Percentiles rank a stretch among this genome's conserved stretches.
Evolutionary conservation across 2,797 vertebrate genomes (phyloP).

Genomic region (Caiman crocodilus): DNA sequence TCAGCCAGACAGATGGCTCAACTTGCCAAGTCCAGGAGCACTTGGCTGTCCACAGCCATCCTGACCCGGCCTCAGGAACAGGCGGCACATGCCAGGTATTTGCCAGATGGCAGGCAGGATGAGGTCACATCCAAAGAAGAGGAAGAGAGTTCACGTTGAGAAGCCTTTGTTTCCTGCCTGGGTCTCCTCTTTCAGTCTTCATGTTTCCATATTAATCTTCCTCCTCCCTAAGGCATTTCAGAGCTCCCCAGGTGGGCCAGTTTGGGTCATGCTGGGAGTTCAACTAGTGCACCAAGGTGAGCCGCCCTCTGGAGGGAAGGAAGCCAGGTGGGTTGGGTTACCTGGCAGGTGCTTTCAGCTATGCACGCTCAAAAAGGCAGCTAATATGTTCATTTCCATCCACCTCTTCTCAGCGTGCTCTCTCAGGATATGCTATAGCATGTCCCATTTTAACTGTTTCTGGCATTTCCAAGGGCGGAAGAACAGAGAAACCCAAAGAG

Average conservation of each 20-base stretch:
- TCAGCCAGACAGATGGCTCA: background rate
- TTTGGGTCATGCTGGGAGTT: background rate
- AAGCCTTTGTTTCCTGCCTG: constrained; percentile 48
- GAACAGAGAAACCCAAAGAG: no score
- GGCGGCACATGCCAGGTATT: background rate
- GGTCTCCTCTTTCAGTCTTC: constrained; percentile 36
- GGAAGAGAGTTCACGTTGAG: rapidly evolving
- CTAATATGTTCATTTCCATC: background rate
- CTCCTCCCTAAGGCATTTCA: background rate
- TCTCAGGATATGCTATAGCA: background rate
- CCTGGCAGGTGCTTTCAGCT: background rate
- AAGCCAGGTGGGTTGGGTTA: background rate
- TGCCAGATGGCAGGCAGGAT: constrained; percentile 72
- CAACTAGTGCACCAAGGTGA: background rate
- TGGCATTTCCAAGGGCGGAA: no score
- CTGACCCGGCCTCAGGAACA: background rate
- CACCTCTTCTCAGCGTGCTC: background rate
- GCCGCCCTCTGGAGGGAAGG: background rate
- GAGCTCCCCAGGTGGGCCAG: background rate
- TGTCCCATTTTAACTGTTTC: background rate
- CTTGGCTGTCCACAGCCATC: background rate
- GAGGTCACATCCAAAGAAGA: background rate
- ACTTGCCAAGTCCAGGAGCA: rapidly evolving
- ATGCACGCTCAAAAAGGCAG: background rate
- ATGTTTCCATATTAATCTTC: background rate